These are phyloP conservation scores for Daboia siamensis DNA, from an alignment of 2,113 vertebrate genomes.

Conservation along the genomic window DNA sequence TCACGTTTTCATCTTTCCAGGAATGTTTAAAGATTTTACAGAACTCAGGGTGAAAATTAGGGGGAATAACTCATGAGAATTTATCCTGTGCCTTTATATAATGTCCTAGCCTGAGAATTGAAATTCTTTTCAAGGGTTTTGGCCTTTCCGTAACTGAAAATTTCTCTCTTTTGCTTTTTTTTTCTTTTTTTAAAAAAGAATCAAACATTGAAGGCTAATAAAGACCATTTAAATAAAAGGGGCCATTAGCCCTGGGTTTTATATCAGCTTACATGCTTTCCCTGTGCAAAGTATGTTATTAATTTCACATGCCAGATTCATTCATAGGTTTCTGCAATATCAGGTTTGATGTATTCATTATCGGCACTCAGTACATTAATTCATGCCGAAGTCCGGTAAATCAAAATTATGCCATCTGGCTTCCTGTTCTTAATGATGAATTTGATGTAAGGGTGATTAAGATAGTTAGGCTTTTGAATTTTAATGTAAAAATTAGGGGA, in stretches of 20 bases:
- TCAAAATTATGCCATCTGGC: constrained; percentile 99
- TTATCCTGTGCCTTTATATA: background rate
- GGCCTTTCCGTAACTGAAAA: constrained; percentile 40
- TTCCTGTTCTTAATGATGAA: constrained; percentile 97
- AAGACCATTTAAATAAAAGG: constrained; percentile 82
- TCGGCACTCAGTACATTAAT: constrained; percentile 97
- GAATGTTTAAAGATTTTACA: background rate
- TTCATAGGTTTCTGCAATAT: constrained; percentile 98
- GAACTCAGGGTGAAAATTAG: background rate
- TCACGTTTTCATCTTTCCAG: background rate
- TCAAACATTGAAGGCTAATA: constrained; percentile 77
- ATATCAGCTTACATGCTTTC: constrained; percentile 83
- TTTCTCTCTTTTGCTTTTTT: constrained; percentile 25
- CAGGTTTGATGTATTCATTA: constrained; percentile 93
- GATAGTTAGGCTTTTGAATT: constrained; percentile 93
- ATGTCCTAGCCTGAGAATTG: background rate
- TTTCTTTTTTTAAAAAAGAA: constrained; percentile 64
- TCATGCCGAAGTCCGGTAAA: constrained; percentile 93
- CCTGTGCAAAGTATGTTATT: constrained; percentile 89
- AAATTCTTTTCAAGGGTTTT: constrained; percentile 15
- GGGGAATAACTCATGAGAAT: background rate
- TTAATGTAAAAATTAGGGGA: constrained; percentile 97
- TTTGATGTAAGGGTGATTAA: constrained; percentile 97
- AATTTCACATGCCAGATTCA: constrained; percentile 99
- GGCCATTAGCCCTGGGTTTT: constrained; percentile 80